These are phyloP conservation scores for Aproaerema taeniolella DNA, from an alignment of 2,888 invertebrate species.

Conservation along the genomic window DNA sequence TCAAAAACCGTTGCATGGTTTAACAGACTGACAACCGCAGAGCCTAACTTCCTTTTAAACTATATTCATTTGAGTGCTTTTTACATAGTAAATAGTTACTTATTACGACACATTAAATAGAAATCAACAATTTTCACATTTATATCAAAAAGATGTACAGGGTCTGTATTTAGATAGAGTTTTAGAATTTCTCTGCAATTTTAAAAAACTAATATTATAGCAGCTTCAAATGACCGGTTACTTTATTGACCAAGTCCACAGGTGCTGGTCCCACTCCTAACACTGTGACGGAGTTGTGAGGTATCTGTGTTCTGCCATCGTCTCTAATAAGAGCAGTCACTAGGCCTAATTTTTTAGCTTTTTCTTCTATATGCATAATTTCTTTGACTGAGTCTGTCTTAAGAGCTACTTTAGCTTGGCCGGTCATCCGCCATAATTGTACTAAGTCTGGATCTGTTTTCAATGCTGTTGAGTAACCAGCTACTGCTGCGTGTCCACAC, in stretches of 20 bases:
- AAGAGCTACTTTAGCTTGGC: conserved; percentile 93
- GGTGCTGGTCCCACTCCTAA: conserved; percentile 94
- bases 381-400: conserved; percentile 87
- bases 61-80: too few species aligned
- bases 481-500: conserved; percentile 95
- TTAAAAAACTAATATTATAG: too few species aligned
- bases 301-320: conserved; percentile 96
- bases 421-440: conserved; percentile 77
- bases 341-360: conserved; percentile 83
- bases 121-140: too few species aligned
- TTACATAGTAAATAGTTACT: too few species aligned
- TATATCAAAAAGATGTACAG: too few species aligned
- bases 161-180: too few species aligned
- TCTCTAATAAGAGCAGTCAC: conserved; percentile 87
- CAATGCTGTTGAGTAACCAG: conserved; percentile 86
- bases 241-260: conserved; percentile 83
- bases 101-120: too few species aligned
- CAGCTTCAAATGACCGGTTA: conserved; percentile 74
- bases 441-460: conserved; percentile 78
- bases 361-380: conserved; percentile 80
- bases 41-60: too few species aligned
- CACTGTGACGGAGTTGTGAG: conserved; percentile 92
- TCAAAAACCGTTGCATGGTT: too few species aligned
- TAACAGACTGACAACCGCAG: too few species aligned
- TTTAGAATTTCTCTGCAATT: too few species aligned